These are phyloP conservation scores for Leptoclinus maculatus DNA, from an alignment of 2,797 vertebrate species.

Conservation along the genomic window DNA sequence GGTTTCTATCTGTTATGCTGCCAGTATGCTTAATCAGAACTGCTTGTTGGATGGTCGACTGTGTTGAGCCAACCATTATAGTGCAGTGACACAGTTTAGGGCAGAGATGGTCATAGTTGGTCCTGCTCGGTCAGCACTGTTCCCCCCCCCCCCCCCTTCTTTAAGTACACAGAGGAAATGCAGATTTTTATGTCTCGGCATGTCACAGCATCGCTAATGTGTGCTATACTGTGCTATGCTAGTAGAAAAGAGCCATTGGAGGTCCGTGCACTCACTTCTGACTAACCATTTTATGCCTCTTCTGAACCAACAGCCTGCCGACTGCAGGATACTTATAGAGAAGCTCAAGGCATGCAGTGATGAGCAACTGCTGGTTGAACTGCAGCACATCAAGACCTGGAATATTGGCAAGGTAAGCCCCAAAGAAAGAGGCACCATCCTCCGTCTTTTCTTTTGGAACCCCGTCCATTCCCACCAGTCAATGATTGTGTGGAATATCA, in stretches of 20 bases:
- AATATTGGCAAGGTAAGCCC: conserved; percentile 95
- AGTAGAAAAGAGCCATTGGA: neutral
- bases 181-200: neutral
- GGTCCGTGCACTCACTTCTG: conserved; percentile 8
- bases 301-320: conserved; percentile 88
- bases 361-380: conserved; percentile 93
- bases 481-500: neutral
- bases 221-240: neutral
- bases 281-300: conserved; percentile 24
- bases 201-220: neutral
- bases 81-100: neutral
- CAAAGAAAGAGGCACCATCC: neutral
- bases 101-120: neutral
- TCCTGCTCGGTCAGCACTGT: neutral
- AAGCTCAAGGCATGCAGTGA: conserved; percentile 96
- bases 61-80: conserved; percentile 1
- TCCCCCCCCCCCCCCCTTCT: neutral
- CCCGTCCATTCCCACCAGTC: neutral
- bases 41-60: neutral
- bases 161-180: conserved; percentile 2
- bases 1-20: neutral
- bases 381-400: conserved; percentile 99
- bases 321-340: conserved; percentile 97
- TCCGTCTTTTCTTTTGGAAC: conserved; percentile 1
- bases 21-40: neutral